These are phyloP conservation scores for Gracilinanus agilis DNA, from an alignment of 2,113 vertebrate genomes.

Conservation along the genomic window DNA sequence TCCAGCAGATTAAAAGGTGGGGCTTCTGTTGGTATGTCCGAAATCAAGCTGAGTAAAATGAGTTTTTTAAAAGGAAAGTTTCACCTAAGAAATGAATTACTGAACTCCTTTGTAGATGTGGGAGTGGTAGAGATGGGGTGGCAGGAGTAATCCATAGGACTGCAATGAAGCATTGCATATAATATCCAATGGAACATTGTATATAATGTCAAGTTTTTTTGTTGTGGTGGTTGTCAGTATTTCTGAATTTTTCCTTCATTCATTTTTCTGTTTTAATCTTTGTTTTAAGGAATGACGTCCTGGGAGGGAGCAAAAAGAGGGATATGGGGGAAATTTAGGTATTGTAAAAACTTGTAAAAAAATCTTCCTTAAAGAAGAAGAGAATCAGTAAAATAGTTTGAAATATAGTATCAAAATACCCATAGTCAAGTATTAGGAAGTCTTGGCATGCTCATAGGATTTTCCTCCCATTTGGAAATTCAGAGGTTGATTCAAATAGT, in stretches of 20 bases:
- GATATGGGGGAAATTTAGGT: neutral
- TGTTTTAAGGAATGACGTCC: neutral
- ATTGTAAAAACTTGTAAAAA: neutral
- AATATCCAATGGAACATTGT: too few species aligned
- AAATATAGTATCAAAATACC: neutral
- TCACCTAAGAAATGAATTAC: neutral
- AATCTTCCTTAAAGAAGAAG: slow-evolving; percentile 18
- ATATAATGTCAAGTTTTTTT: neutral
- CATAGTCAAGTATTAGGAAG: neutral
- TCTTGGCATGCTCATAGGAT: neutral
- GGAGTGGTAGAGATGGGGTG: neutral
- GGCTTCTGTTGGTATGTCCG: slow-evolving; percentile 49
- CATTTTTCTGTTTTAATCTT: neutral
- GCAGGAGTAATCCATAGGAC: neutral
- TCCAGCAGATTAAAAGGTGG: slow-evolving; percentile 7
- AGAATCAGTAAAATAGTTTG: neutral
- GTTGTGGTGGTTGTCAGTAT: neutral
- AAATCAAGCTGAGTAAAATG: slow-evolving; percentile 44
- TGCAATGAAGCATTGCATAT: neutral
- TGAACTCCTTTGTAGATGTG: neutral
- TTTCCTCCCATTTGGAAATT: slow-evolving; percentile 37
- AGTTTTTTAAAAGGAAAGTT: neutral
- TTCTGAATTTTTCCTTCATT: neutral
- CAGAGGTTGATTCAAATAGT: neutral
- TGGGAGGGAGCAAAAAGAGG: neutral